These are phyloP conservation scores for Antigone vipio DNA, from an alignment of 2,113 vertebrate genomes.

Conservation along the genomic window DNA sequence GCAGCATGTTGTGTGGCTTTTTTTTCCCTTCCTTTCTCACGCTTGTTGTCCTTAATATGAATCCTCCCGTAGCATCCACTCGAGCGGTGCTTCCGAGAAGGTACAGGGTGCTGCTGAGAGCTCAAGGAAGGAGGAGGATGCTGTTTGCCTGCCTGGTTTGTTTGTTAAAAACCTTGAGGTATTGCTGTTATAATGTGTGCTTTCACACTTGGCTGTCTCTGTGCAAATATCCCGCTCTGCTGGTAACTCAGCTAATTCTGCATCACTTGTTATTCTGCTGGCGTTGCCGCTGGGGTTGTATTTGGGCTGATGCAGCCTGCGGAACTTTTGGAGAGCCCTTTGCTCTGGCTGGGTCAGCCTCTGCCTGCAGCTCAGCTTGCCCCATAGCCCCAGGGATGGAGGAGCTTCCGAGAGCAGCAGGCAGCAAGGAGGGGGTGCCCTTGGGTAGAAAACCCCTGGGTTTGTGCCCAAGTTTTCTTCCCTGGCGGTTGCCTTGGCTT, in stretches of 20 bases:
- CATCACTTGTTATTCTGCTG: background rate
- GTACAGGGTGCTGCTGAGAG: background rate
- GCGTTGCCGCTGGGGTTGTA: accelerated
- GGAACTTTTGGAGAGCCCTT: background rate
- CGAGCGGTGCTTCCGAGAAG: accelerated
- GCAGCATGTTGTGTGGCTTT: background rate
- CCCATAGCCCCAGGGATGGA: background rate
- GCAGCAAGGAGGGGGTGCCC: background rate
- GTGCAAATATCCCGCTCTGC: background rate
- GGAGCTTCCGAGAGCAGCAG: background rate
- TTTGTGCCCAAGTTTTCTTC: background rate
- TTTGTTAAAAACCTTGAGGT: background rate
- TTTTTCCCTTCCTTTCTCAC: background rate
- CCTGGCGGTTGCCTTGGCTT: accelerated
- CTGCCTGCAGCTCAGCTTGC: background rate
- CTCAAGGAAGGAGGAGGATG: background rate
- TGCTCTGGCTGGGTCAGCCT: background rate
- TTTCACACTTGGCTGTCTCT: background rate
- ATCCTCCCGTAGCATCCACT: background rate
- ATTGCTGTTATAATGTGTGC: background rate
- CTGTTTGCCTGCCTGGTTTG: background rate
- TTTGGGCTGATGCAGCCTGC: background rate
- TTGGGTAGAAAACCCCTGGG: background rate
- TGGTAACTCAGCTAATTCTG: background rate
- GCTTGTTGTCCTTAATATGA: background rate